These are phyloP conservation scores for Platyrinchus mystaceus DNA, from an alignment of 2,797 vertebrate genomes.

Conservation along the genomic window DNA sequence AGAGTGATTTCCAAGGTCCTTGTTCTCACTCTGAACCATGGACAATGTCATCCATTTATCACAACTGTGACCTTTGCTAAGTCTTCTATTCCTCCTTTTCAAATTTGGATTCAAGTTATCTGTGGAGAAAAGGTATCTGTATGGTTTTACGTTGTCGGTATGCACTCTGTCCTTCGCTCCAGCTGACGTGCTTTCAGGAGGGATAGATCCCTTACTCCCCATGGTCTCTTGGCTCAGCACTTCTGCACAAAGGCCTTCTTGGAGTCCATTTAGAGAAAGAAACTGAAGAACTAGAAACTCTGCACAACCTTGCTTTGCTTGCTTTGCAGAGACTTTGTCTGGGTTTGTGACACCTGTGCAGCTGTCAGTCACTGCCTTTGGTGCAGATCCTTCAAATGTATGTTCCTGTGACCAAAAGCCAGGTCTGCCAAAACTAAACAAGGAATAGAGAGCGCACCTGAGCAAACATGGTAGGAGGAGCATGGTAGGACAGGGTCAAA, in stretches of 20 bases:
- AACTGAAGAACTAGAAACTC: neutral
- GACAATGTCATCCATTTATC: neutral
- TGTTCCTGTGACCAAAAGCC: neutral
- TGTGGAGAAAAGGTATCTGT: neutral
- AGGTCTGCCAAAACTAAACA: neutral
- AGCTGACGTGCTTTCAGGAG: neutral
- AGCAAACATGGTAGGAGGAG: neutral
- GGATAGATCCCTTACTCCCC: neutral
- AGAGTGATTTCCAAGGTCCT: neutral
- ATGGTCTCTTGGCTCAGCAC: neutral
- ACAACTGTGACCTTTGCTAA: neutral
- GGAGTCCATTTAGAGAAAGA: neutral
- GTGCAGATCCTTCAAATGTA: neutral
- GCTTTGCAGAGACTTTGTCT: neutral
- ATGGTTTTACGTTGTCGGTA: neutral
- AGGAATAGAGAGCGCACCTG: conserved; percentile 37
- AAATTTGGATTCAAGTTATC: neutral
- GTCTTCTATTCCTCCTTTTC: neutral
- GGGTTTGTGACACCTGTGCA: neutral
- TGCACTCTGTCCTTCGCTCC: neutral
- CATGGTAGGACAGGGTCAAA: conserved; percentile 31
- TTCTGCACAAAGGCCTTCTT: neutral
- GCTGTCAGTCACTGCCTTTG: neutral
- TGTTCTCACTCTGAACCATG: neutral
- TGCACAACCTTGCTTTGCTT: neutral